Evolutionary conservation across 2,113 vertebrate species (phyloP).

Genomic region (Pangasianodon hypophthalmus): DNA sequence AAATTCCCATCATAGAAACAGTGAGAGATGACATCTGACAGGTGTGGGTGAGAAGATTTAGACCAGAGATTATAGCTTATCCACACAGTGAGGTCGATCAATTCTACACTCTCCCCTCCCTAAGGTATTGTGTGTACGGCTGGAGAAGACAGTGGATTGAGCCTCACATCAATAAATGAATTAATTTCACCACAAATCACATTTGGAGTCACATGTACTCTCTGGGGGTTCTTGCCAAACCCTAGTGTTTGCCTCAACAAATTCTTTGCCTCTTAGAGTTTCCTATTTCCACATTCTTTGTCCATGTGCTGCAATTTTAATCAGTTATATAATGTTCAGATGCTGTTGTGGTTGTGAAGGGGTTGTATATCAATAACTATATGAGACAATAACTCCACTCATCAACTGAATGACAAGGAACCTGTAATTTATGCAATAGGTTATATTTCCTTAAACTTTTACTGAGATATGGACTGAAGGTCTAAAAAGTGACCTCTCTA

Average conservation of each 20-base stretch:
- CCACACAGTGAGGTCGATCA: slow-evolving; percentile 43
- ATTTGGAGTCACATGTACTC: slow-evolving; percentile 23
- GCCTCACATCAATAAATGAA: slow-evolving; percentile 42
- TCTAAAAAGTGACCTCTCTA: background rate
- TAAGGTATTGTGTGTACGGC: slow-evolving; percentile 1
- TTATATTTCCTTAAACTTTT: background rate
- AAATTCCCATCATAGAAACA: background rate
- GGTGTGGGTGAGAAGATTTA: slow-evolving; percentile 35
- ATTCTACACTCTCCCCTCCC: slow-evolving; percentile 17
- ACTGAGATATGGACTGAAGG: background rate
- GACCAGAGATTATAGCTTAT: slow-evolving; percentile 41
- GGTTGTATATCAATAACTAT: background rate
- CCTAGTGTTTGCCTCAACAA: background rate
- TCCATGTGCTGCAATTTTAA: background rate
- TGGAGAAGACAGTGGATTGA: slow-evolving; percentile 27
- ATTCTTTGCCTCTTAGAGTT: background rate
- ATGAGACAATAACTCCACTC: background rate
- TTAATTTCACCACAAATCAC: slow-evolving; percentile 34
- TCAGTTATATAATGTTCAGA: background rate
- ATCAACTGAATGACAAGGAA: background rate
- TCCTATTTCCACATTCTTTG: slow-evolving; percentile 6
- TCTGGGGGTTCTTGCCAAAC: background rate
- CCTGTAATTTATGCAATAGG: background rate
- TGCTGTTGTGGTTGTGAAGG: background rate
- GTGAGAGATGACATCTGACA: background rate